Percentiles rank a stretch among this genome's conserved stretches.
These are phyloP conservation scores for Halyomorpha halys DNA, from an alignment of 1,140 invertebrate genomes.

Conservation along the genomic window DNA sequence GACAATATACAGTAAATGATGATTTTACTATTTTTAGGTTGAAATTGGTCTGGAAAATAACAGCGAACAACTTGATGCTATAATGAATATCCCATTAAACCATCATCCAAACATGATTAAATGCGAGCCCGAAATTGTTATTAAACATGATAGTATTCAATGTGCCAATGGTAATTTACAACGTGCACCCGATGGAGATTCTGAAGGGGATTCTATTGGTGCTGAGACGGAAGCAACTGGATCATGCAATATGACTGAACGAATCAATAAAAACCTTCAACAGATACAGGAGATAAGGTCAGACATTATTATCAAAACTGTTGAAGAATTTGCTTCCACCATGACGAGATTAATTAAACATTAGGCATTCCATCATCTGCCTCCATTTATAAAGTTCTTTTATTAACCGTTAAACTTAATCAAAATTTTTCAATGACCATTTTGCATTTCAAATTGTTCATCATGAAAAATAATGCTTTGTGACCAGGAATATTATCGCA, in stretches of 20 bases:
- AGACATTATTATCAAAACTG: not conserved
- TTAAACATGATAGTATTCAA: conserved; percentile 5
- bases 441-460: no score
- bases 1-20: no score
- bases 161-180: conserved; percentile 3
- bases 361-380: no score
- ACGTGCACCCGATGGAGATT: conserved; percentile 5
- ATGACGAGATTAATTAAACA: no score
- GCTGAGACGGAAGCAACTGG: conserved; percentile 11
- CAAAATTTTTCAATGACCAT: no score
- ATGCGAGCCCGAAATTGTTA: conserved; percentile 24
- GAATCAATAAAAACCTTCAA: not conserved
- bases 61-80: conserved; percentile 18
- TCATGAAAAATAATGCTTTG: no score
- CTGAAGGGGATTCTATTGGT: conserved; percentile 21
- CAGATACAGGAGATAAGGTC: conserved; percentile 13
- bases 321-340: no score
- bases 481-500: no score
- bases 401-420: no score
- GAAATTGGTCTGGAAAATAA: conserved; percentile 18
- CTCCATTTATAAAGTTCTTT: no score
- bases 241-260: not conserved
- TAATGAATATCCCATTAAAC: conserved; percentile 6
- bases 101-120: conserved; percentile 14
- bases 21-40: conserved; percentile 6